Evolutionary conservation across 2,888 invertebrate genomes (phyloP).

Genomic region (Stenolophus ochropezus): DNA sequence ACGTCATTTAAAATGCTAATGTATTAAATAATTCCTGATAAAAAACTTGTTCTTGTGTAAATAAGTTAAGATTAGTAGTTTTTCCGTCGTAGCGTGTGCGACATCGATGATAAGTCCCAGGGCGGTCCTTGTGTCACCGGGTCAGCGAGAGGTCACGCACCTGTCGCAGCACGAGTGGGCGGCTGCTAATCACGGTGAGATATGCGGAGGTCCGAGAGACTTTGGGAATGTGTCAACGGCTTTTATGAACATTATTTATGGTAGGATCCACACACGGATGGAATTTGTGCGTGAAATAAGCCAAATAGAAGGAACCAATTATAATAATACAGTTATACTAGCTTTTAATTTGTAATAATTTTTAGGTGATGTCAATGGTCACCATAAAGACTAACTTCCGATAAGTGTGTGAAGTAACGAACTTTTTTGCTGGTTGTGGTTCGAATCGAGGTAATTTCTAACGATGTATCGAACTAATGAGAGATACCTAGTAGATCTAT

Average conservation of each 20-base stretch:
- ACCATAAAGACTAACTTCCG: too few species aligned
- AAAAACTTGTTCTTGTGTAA: too few species aligned
- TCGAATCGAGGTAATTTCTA: too few species aligned
- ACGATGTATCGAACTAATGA: too few species aligned
- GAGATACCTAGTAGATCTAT: too few species aligned
- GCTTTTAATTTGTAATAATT: background rate
- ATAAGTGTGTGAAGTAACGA: too few species aligned
- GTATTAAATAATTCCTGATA: too few species aligned
- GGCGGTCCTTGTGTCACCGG: slow-evolving; percentile 15
- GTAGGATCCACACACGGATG: background rate
- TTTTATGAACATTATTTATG: slow-evolving; percentile 28
- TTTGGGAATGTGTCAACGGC: slow-evolving; percentile 5
- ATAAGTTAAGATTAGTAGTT: too few species aligned
- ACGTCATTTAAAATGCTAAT: too few species aligned
- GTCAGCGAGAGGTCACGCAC: slow-evolving; percentile 35
- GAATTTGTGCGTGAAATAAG: background rate
- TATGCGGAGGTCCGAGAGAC: slow-evolving; percentile 7
- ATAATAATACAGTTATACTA: background rate
- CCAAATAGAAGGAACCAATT: background rate
- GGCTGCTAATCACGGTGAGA: slow-evolving; percentile 36
- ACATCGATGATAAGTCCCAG: background rate
- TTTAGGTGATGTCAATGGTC: too few species aligned
- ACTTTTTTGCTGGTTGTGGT: too few species aligned
- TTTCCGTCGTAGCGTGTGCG: too few species aligned
- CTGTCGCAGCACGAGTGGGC: slow-evolving; percentile 26